A percentile compares a stretch with the other conserved stretches of the same genome.
Conservation (phyloP, 2,113 vertebrate genomes). For the Ramphastos sulfuratus region DNA sequence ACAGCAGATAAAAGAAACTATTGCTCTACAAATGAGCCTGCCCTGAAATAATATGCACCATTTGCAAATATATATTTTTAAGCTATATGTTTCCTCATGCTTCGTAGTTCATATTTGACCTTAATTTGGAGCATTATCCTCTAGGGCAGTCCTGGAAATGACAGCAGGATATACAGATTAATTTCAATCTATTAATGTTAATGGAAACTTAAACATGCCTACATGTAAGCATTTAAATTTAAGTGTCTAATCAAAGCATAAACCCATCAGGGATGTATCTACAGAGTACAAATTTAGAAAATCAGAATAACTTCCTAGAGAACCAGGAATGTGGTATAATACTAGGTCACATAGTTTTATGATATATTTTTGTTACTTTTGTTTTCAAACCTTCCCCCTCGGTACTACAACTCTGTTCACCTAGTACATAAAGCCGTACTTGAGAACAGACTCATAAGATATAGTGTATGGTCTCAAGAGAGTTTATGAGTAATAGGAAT, state of each 20-base stretch:
- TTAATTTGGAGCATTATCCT: neutral
- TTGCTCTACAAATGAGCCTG: neutral
- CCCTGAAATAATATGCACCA: neutral
- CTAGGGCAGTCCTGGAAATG: neutral
- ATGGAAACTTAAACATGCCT: neutral
- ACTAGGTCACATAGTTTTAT: neutral
- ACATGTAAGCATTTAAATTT: neutral
- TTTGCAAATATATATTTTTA: neutral
- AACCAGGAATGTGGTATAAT: neutral
- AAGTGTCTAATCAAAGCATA: neutral
- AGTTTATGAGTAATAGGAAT: neutral
- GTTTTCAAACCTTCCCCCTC: neutral
- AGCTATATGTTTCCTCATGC: neutral
- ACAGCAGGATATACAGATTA: neutral
- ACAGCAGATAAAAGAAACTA: neutral
- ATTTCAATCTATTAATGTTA: neutral
- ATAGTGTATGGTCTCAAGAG: neutral
- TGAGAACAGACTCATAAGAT: neutral
- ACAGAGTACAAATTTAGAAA: neutral
- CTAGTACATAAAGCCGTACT: neutral
- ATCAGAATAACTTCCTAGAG: neutral
- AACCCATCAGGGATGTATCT: neutral
- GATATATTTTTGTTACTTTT: neutral
- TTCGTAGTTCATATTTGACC: neutral
- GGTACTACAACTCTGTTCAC: neutral